Percentiles rank a stretch among this genome's conserved stretches.
These are phyloP conservation scores for Blastobasis adustella DNA, from an alignment of 2,888 invertebrate species.

Conservation along the genomic window DNA sequence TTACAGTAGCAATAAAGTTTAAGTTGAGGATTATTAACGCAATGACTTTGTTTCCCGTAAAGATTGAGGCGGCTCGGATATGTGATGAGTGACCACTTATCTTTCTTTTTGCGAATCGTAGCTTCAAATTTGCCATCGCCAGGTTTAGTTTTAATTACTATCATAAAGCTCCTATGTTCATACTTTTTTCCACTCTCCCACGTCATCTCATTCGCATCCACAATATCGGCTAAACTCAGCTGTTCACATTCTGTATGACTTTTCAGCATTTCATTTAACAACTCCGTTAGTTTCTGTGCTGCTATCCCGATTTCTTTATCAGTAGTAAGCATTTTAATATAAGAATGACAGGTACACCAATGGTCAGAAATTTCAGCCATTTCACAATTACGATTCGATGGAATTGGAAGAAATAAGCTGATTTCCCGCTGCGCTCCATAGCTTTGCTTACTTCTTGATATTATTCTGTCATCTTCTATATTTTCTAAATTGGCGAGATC, in stretches of 20 bases:
- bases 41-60: conserved; percentile 81
- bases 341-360: conserved; percentile 87
- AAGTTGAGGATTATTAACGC: conserved; percentile 78
- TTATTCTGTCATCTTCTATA: conserved; percentile 21
- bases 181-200: conserved; percentile 47
- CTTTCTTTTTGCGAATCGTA: conserved; percentile 62
- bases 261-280: conserved; percentile 76
- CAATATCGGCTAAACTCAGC: conserved; percentile 56
- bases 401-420: conserved; percentile 82
- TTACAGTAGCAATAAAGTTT: conserved; percentile 3
- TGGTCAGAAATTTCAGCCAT: conserved; percentile 82
- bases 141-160: conserved; percentile 75
- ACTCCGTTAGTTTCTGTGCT: conserved; percentile 72
- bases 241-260: conserved; percentile 76
- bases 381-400: conserved; percentile 79
- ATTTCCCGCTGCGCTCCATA: conserved; percentile 68
- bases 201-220: conserved; percentile 56
- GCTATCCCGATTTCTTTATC: conserved; percentile 67
- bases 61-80: conserved; percentile 82
- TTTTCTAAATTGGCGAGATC: conserved; percentile 73
- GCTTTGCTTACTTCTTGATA: conserved; percentile 26
- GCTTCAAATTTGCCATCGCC: conserved; percentile 82
- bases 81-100: conserved; percentile 66
- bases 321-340: conserved; percentile 57
- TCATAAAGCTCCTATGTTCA: conserved; percentile 65